Conservation (phyloP, 1,140 invertebrate genomes). For the Zophobas morio region DNA sequence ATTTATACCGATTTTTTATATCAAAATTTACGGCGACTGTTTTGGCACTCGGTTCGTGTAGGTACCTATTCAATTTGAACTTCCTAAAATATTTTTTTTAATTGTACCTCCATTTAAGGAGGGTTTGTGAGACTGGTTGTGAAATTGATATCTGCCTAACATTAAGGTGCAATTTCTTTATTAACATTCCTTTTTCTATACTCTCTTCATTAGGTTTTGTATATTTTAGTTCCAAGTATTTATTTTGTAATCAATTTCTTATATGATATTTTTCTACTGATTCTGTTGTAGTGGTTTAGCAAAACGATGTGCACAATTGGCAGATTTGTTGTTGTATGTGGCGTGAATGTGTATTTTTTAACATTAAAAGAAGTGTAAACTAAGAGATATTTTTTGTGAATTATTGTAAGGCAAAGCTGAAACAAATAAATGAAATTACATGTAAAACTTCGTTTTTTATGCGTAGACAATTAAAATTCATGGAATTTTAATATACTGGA, state of each 20-base stretch:
- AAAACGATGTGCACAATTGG: slow-evolving; percentile 35
- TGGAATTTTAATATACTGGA: no score
- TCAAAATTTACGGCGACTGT: slow-evolving; percentile 14
- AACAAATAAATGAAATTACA: slow-evolving; percentile 39
- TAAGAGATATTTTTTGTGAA: slow-evolving; percentile 45
- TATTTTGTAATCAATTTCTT: slow-evolving; percentile 32
- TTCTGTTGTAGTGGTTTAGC: slow-evolving; percentile 20
- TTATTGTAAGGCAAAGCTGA: slow-evolving; percentile 41
- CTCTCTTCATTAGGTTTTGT: slow-evolving; percentile 32
- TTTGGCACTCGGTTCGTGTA: slow-evolving; percentile 14
- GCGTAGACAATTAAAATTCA: no score
- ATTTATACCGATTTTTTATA: slow-evolving; percentile 30
- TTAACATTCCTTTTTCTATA: slow-evolving; percentile 44
- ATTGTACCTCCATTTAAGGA: slow-evolving; percentile 40
- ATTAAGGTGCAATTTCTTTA: slow-evolving; percentile 33
- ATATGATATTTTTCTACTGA: slow-evolving; percentile 43
- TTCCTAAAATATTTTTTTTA: slow-evolving; percentile 35
- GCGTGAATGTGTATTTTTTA: slow-evolving; percentile 41
- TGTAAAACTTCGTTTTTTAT: slow-evolving; percentile 10
- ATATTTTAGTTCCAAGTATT: slow-evolving; percentile 27
- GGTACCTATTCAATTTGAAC: slow-evolving; percentile 41
- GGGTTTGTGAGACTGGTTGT: slow-evolving; percentile 45
- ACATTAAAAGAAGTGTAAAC: slow-evolving; percentile 37
- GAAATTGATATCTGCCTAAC: slow-evolving; percentile 44
- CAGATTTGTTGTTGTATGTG: slow-evolving; percentile 38